These are phyloP conservation scores for Perca flavescens DNA, from an alignment of 2,113 vertebrate species.

Conservation along the genomic window DNA sequence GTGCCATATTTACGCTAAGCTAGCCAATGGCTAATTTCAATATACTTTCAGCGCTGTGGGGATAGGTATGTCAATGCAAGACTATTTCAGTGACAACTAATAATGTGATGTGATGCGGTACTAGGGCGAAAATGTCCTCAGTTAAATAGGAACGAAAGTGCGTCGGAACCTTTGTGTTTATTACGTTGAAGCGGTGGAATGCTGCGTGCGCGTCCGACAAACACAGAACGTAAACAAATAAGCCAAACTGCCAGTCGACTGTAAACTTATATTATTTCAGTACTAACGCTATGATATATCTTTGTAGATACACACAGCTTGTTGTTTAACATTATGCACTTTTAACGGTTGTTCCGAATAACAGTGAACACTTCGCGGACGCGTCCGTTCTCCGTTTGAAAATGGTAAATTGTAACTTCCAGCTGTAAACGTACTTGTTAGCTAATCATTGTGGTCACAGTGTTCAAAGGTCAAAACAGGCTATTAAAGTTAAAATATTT, in stretches of 20 bases:
- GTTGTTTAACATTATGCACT: neutral
- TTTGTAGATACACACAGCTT: neutral
- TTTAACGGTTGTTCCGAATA: neutral
- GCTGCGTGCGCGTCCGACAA: neutral
- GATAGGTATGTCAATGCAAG: no score
- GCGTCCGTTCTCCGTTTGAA: slow-evolving; percentile 21
- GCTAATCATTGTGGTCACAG: neutral
- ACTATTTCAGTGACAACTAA: neutral
- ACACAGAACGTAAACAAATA: slow-evolving; percentile 37
- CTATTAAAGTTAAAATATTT: neutral
- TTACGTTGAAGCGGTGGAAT: neutral
- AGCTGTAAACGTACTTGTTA: neutral
- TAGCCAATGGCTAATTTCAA: neutral
- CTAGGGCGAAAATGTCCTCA: neutral
- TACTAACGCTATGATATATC: neutral
- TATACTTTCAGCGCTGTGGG: neutral
- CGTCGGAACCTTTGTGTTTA: slow-evolving; percentile 35
- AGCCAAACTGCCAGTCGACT: neutral
- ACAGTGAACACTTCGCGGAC: neutral
- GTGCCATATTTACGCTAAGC: no score
- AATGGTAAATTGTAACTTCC: slow-evolving; percentile 52
- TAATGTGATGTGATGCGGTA: neutral
- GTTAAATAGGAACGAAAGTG: slow-evolving; percentile 42
- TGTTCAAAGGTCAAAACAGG: no score
- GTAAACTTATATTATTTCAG: neutral